phyloP scores from a whole-genome alignment of 2,113 vertebrate species.

The Anoplopoma fimbria region DNA sequence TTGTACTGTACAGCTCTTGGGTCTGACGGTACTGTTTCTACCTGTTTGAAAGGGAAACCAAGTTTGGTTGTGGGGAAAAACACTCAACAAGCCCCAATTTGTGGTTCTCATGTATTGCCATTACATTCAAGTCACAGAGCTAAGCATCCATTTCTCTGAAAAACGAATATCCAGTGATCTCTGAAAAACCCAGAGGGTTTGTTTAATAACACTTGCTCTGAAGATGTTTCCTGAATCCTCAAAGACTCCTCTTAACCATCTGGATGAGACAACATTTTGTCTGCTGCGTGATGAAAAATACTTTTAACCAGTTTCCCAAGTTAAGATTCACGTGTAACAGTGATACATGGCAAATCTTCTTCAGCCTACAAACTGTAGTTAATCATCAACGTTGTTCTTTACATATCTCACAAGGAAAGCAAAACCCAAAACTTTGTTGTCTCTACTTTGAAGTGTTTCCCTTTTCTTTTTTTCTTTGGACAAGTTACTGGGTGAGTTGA shows the following conservation, averaged over 20 bases:
- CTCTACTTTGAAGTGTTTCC: too few relatives aligned
- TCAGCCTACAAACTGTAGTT: too few relatives aligned
- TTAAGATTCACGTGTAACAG: background rate
- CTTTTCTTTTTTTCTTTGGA: too few relatives aligned
- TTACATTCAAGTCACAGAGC: conserved; percentile 13
- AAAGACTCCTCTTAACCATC: conserved; percentile 9
- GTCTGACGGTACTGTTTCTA: background rate
- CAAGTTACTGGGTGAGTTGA: too few relatives aligned
- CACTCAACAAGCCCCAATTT: background rate
- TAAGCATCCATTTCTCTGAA: conserved; percentile 4
- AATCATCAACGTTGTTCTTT: too few relatives aligned
- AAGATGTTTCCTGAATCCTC: conserved; percentile 21
- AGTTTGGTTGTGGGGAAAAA: background rate
- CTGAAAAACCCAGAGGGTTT: conserved; percentile 14
- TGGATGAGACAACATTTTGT: background rate
- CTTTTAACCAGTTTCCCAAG: background rate
- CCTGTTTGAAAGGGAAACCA: background rate
- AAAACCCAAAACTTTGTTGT: too few relatives aligned
- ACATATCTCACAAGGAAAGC: too few relatives aligned
- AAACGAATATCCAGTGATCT: conserved; percentile 1
- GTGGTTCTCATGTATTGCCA: background rate
- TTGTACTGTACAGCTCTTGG: background rate
- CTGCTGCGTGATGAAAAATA: background rate
- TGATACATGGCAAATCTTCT: too few relatives aligned
- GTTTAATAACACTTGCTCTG: conserved; percentile 26